Evolutionary conservation across 2,113 vertebrate species (phyloP), one percentile per base, ranked within the genome.

Genomic region (Grallaria varia): DNA sequence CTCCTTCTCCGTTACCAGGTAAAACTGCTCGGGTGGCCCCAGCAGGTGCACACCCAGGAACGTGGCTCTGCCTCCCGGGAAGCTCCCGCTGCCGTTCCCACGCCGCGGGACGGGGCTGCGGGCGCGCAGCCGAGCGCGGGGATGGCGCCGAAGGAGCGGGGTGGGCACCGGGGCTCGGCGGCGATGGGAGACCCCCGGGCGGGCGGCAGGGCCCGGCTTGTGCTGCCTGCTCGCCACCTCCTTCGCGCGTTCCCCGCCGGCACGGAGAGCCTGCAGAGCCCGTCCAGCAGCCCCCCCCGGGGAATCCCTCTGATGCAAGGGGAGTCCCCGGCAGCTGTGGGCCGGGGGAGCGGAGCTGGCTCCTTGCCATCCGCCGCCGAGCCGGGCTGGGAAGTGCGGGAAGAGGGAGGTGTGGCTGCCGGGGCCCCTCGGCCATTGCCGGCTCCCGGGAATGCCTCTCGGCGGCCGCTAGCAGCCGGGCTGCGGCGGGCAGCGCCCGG

Each of bases 381-480:
- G 90, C 88, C 82, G 62, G 88, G 59, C 30, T 69, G 80, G 62
- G 75, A 73, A 92, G 71, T 50, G 84, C 91, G 81, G 80, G 60
- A 66, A 89, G 84, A 81, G 95, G 92, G 92, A 97, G 95, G 95
- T 91, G 92, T 95, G 93, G 93, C 90, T 94, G 96, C 81, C 73
- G 81, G 93, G 89, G 81, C 69, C 56, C 91, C 96, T 93, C 84
- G 45, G 89, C 90, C 87, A 90, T 83, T 88, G 83, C 81, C 80
- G 87, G 82, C 74, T 91, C 72, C 56, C 25, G 68, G 85, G 84
- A 93, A 77, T 62, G 67, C 83, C 74, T 87, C 71, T 14, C 47
- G 28, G 71, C 72, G 42, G 66, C 71, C 24, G 66, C 44, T 58
- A 87, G 83, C 66, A 20, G 77, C 64, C 62, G 39, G 52, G 87